These are phyloP conservation scores for Chloroceryle amazona DNA, from an alignment of 2,797 vertebrate genomes.

Conservation along the genomic window DNA sequence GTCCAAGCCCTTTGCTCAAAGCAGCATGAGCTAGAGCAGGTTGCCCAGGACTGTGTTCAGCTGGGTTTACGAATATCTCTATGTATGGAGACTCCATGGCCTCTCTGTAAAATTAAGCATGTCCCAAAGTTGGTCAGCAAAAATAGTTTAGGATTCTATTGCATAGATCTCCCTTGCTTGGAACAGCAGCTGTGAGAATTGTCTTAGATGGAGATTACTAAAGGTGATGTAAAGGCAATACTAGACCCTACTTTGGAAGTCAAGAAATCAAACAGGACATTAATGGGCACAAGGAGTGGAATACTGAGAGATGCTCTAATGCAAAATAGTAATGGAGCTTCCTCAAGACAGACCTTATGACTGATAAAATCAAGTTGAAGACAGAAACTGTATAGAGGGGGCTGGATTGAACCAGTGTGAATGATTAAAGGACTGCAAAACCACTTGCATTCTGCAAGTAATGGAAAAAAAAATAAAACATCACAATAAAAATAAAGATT, in stretches of 20 bases:
- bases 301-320: background rate
- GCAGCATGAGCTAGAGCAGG: background rate
- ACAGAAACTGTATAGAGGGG: background rate
- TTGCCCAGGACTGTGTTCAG: accelerated
- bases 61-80: background rate
- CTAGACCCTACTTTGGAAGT: background rate
- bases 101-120: background rate
- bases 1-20: background rate
- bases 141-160: background rate
- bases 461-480: background rate
- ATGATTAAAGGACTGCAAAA: background rate
- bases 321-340: background rate
- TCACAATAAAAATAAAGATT: no score
- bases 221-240: background rate
- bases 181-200: background rate
- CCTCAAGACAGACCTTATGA: accelerated
- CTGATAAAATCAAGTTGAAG: background rate
- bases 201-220: background rate
- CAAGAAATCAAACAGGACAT: background rate
- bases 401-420: background rate
- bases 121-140: background rate
- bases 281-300: background rate
- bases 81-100: background rate
- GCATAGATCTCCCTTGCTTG: background rate
- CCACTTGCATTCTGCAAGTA: background rate